A percentile compares a stretch with the other conserved stretches of the same genome.
Evolutionary conservation across 2,888 invertebrate species (phyloP).

Genomic region (Drosophila paranaensis): DNA sequence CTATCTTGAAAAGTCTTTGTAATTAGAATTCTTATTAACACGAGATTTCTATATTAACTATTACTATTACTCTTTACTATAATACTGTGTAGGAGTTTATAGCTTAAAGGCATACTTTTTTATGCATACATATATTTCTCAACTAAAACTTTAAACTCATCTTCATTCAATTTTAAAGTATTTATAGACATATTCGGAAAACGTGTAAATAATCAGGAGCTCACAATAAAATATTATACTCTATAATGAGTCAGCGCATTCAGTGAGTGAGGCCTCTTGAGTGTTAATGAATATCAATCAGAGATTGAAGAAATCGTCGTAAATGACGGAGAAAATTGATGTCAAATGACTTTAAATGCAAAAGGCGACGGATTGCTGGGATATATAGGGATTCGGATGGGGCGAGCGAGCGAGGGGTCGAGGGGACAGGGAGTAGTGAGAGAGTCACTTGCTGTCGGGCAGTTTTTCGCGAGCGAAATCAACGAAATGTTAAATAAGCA

Average conservation of each 20-base stretch:
- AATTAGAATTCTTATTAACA: too few relatives aligned
- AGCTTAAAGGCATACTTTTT: not conserved
- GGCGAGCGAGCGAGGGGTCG: not conserved
- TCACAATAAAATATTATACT: not conserved
- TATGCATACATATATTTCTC: not conserved
- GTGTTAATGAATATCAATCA: slow-evolving; percentile 10
- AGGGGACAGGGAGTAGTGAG: not conserved
- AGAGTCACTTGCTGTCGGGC: slow-evolving; percentile 36
- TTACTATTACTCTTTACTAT: too few relatives aligned
- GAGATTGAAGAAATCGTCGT: not conserved
- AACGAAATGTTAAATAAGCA: slow-evolving; percentile 81
- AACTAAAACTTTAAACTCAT: not conserved
- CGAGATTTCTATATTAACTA: too few relatives aligned
- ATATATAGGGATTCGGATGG: not conserved
- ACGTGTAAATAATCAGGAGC: not conserved
- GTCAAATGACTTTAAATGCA: slow-evolving; percentile 3
- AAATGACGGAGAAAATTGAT: slow-evolving; percentile 1
- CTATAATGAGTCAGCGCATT: not conserved
- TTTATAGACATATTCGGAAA: not conserved
- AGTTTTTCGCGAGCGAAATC: slow-evolving; percentile 62
- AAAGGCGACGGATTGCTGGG: not conserved
- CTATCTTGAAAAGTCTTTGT: too few relatives aligned
- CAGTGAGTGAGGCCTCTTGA: not conserved
- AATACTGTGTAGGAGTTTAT: too few relatives aligned
- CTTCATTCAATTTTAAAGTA: not conserved